A percentile compares a stretch with the other conserved stretches of the same genome.
These are phyloP conservation scores for Trileptium ribeirensis DNA, from an alignment of 2,888 invertebrate genomes.

Conservation along the genomic window DNA sequence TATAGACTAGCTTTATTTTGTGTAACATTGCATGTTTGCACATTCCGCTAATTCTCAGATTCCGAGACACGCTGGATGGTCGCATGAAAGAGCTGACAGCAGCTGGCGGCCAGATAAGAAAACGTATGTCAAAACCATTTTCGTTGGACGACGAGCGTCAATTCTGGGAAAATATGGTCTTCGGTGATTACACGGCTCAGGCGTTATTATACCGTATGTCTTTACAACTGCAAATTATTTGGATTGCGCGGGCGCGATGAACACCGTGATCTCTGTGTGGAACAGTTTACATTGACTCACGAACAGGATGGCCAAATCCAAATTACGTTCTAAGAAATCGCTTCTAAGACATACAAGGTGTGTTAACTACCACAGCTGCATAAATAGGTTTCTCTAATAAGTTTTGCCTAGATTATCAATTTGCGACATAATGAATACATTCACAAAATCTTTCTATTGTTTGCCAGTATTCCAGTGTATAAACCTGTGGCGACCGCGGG, in stretches of 20 bases:
- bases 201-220: not conserved
- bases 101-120: not conserved
- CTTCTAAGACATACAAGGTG: not conserved
- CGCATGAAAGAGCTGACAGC: slow-evolving; percentile 6
- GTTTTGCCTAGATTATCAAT: too few species aligned
- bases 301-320: not conserved
- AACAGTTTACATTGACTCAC: not conserved
- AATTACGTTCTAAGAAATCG: not conserved
- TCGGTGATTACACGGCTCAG: slow-evolving; percentile 1
- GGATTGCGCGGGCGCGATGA: slow-evolving; percentile 16
- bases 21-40: too few species aligned
- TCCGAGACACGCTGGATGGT: slow-evolving; percentile 15
- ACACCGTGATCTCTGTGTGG: not conserved
- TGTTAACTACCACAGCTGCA: too few species aligned
- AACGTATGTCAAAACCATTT: not conserved
- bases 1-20: too few species aligned
- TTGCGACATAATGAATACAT: too few species aligned
- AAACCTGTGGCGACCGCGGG: too few species aligned
- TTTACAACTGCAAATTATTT: slow-evolving; percentile 17
- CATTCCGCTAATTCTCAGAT: too few species aligned
- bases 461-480: too few species aligned
- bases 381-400: too few species aligned
- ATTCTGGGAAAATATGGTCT: not conserved
- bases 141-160: not conserved
- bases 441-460: too few species aligned